These are phyloP conservation scores for Thalassaphorura encarpata DNA, from an alignment of 1,140 invertebrate genomes.

Conservation along the genomic window DNA sequence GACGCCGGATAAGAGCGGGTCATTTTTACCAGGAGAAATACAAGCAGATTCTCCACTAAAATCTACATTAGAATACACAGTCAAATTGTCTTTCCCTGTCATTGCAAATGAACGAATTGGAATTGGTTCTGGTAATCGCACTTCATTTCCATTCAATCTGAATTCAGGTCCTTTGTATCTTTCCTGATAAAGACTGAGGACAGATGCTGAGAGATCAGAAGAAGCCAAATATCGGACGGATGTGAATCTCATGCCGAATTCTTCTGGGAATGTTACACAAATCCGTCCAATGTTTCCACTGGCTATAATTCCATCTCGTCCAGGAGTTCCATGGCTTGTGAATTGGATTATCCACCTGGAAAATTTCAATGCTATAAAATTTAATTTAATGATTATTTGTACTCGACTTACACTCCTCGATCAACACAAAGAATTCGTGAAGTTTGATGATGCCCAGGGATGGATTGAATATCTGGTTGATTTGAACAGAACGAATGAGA, in stretches of 20 bases:
- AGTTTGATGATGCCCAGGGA: too few relatives aligned
- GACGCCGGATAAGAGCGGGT: background rate
- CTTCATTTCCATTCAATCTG: background rate
- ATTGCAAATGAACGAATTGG: background rate
- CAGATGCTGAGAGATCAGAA: background rate
- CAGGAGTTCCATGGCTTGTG: background rate
- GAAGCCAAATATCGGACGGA: background rate
- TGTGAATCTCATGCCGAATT: background rate
- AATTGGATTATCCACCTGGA: background rate
- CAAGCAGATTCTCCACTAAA: background rate
- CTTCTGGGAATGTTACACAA: background rate
- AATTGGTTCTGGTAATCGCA: background rate
- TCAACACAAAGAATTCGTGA: background rate
- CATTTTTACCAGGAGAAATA: background rate
- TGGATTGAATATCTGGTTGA: background rate
- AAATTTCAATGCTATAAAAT: background rate
- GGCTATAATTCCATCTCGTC: background rate
- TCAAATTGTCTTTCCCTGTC: background rate
- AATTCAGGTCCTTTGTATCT: background rate
- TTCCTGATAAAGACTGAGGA: background rate
- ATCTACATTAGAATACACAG: background rate
- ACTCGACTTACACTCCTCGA: background rate
- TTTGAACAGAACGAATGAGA: background rate
- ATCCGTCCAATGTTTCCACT: background rate
- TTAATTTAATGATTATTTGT: background rate